Evolutionary conservation across 2,888 invertebrate genomes (phyloP).

Genomic region (Nephrotoma guestfalica): DNA sequence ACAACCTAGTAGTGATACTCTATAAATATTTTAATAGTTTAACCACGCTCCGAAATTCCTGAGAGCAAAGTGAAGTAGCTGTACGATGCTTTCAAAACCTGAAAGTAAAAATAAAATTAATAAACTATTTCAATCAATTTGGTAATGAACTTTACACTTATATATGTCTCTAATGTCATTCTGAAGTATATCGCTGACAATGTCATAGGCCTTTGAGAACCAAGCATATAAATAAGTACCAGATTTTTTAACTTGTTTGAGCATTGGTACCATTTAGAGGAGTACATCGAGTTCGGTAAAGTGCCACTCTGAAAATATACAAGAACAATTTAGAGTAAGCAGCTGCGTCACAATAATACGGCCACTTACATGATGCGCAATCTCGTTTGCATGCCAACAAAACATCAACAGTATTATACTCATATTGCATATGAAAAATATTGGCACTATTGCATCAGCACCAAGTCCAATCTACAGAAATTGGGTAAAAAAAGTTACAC

Average conservation of each 20-base stretch:
- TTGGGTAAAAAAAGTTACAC: too few species aligned
- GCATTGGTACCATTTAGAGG: conserved; percentile 5
- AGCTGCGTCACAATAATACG: background rate
- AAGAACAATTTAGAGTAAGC: background rate
- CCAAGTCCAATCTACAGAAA: background rate
- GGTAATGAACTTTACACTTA: background rate
- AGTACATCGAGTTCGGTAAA: conserved; percentile 6
- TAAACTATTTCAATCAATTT: background rate
- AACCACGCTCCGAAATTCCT: background rate
- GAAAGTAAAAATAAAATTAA: background rate
- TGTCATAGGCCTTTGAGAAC: conserved; percentile 5
- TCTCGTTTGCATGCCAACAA: conserved; percentile 10
- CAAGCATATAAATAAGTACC: conserved; percentile 4
- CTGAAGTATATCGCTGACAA: background rate
- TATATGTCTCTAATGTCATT: background rate
- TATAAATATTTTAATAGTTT: background rate
- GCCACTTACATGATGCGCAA: conserved; percentile 3
- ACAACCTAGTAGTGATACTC: too few species aligned
- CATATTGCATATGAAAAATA: conserved; percentile 6
- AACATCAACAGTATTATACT: conserved; percentile 8
- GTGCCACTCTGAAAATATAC: background rate
- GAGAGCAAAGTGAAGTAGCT: background rate
- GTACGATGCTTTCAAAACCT: background rate
- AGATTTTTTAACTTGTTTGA: conserved; percentile 1
- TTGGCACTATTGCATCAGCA: background rate